Evolutionary conservation across 2,113 vertebrate species (phyloP).

Genomic region (Coregonus clupeaformis): DNA sequence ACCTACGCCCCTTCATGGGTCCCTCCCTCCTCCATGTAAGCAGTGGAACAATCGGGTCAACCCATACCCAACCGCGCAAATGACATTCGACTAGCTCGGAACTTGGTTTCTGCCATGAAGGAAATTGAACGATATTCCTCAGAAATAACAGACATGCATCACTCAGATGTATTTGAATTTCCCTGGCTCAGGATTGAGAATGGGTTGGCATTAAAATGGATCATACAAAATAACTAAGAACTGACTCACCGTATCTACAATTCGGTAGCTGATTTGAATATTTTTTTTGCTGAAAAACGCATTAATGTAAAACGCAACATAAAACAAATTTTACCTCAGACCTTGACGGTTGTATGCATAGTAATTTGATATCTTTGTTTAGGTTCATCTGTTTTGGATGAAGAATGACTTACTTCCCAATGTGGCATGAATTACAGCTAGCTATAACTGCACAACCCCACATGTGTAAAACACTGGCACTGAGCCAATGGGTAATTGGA

Average conservation of each 20-base stretch:
- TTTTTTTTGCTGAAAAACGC: neutral
- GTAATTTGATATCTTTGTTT: neutral
- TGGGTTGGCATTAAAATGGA: no score
- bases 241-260: neutral
- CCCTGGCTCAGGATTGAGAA: neutral
- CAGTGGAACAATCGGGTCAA: neutral
- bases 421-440: slow-evolving; percentile 26
- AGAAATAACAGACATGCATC: slow-evolving; percentile 42
- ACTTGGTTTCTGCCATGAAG: slow-evolving; percentile 34
- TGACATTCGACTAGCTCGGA: slow-evolving; percentile 40
- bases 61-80: slow-evolving; percentile 36
- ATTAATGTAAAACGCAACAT: neutral
- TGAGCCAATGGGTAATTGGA: slow-evolving; percentile 40
- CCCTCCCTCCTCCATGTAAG: neutral
- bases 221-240: no score
- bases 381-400: neutral
- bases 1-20: slow-evolving; percentile 54
- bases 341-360: neutral
- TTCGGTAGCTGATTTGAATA: neutral
- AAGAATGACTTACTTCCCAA: neutral
- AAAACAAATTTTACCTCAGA: neutral
- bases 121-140: slow-evolving; percentile 57
- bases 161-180: neutral
- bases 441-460: slow-evolving; percentile 22
- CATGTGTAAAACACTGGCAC: slow-evolving; percentile 38